Evolutionary conservation across 2,888 invertebrate genomes (phyloP).

Genomic region (Watsonalla binaria): DNA sequence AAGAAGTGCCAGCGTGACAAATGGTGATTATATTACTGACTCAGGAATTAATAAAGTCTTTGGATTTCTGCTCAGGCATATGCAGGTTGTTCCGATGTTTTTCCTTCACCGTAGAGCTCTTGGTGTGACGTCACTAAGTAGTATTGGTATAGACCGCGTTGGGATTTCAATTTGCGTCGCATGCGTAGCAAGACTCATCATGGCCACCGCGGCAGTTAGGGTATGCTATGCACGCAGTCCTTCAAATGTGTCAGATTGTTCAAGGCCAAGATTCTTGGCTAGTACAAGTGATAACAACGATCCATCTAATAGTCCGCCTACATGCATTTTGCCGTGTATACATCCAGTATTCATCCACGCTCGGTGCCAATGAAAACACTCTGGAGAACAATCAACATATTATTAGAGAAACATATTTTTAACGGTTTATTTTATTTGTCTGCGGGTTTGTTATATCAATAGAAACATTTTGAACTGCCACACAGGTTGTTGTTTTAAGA

Average conservation of each 20-base stretch:
- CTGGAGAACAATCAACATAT: background rate
- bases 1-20: too few species aligned
- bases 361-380: background rate
- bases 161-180: too few species aligned
- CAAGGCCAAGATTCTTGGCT: constrained; percentile 31
- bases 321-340: constrained; percentile 9
- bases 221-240: constrained; percentile 6
- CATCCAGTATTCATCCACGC: background rate
- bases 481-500: background rate
- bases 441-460: background rate
- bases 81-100: background rate
- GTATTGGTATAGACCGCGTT: too few species aligned
- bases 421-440: background rate
- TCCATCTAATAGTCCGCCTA: constrained; percentile 19
- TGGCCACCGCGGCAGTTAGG: background rate
- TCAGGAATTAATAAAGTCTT: too few species aligned
- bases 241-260: constrained; percentile 10
- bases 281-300: constrained; percentile 8
- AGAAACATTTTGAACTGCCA: background rate
- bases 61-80: too few species aligned
- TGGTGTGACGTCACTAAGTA: too few species aligned
- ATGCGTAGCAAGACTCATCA: too few species aligned
- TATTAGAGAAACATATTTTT: background rate
- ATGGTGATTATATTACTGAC: too few species aligned
- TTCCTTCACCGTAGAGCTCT: background rate